A percentile compares a stretch with the other conserved stretches of the same genome.
phyloP scores from a whole-genome alignment of 2,888 invertebrate species.

The Hyppa rectilinea region DNA sequence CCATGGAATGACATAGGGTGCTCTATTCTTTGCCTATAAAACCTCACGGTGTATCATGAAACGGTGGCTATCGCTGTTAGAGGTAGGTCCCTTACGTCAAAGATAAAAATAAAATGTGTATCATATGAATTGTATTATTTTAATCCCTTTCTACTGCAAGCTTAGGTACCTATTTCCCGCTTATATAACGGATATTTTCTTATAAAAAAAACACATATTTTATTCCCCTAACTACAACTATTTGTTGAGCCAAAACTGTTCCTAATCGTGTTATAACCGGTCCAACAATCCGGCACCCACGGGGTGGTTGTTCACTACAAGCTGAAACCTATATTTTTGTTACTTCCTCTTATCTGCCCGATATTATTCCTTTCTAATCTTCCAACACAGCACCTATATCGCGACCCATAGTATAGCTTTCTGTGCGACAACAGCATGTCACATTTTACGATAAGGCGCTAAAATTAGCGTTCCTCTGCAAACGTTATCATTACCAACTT shows the following conservation, averaged over 20 bases:
- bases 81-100: not conserved
- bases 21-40: not conserved
- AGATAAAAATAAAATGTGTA: slow-evolving; percentile 3
- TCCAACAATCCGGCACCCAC: too few species aligned
- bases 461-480: slow-evolving; percentile 38
- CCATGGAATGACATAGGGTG: too few species aligned
- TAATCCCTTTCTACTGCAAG: not conserved
- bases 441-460: slow-evolving; percentile 27
- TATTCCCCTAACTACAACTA: too few species aligned
- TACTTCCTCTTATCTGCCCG: not conserved
- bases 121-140: not conserved
- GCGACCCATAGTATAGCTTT: slow-evolving; percentile 12
- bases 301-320: too few species aligned
- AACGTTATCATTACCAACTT: slow-evolving; percentile 30
- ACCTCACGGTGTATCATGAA: not conserved
- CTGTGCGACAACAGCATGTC: not conserved
- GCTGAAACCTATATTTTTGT: too few species aligned
- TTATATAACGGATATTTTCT: not conserved
- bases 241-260: too few species aligned
- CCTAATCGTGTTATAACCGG: too few species aligned
- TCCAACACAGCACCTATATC: slow-evolving; percentile 1
- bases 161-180: not conserved
- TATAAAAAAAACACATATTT: not conserved
- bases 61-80: slow-evolving; percentile 20
- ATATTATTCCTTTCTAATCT: not conserved